phyloP scores from a whole-genome alignment of 2,888 invertebrate species.

The Drosophila mercatorum region DNA sequence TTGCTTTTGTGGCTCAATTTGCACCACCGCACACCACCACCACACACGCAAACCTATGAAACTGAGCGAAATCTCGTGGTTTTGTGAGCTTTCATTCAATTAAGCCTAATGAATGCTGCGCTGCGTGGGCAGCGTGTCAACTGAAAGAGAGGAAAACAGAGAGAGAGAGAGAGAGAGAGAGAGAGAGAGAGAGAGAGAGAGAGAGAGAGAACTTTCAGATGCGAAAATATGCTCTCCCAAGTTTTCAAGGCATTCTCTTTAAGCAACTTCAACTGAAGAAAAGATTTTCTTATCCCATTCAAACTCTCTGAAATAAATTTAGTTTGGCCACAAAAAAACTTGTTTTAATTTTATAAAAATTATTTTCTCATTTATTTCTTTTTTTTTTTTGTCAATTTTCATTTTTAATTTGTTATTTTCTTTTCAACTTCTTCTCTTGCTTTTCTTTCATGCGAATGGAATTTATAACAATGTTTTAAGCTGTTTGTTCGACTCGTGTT shows the following conservation, averaged over 20 bases:
- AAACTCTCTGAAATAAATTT: neutral
- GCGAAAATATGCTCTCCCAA: slow-evolving; percentile 2
- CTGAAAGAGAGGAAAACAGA: neutral
- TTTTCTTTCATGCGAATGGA: slow-evolving; percentile 1
- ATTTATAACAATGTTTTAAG: slow-evolving; percentile 38
- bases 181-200: neutral
- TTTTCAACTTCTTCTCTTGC: slow-evolving; percentile 5
- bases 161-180: neutral
- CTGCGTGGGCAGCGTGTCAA: neutral
- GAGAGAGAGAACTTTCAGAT: slow-evolving; percentile 1
- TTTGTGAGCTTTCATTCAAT: slow-evolving; percentile 49
- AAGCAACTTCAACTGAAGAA: neutral
- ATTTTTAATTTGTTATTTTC: slow-evolving; percentile 15
- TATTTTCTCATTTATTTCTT: slow-evolving; percentile 45
- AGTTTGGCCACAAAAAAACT: neutral
- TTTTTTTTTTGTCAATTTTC: slow-evolving; percentile 5
- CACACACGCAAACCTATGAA: slow-evolving; percentile 2
- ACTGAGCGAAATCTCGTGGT: slow-evolving; percentile 32
- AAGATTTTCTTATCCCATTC: neutral
- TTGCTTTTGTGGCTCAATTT: slow-evolving; percentile 45
- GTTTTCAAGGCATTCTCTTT: neutral
- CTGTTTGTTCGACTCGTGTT: neutral
- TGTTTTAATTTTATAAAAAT: slow-evolving; percentile 28
- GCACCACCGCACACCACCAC: slow-evolving; percentile 15
- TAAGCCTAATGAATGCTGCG: slow-evolving; percentile 42